phyloP scores from a whole-genome alignment of 2,113 vertebrate species.

The Ariopsis seemanni region DNA sequence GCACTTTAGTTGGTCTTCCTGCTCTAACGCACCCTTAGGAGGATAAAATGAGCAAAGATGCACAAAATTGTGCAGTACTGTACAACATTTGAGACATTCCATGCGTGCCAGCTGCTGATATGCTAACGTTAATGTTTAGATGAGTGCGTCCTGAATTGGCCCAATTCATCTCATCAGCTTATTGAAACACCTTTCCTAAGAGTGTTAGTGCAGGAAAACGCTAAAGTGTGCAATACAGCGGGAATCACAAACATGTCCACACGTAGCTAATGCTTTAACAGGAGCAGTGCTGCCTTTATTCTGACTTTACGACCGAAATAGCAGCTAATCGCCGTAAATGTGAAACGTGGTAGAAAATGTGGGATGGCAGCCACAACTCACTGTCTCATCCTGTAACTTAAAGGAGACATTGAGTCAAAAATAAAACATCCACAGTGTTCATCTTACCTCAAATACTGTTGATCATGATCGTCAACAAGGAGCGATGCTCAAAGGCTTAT shows the following conservation, averaged over 20 bases:
- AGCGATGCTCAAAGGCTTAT: not conserved
- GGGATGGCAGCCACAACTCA: not conserved
- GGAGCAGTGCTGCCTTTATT: not conserved
- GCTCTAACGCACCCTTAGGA: not conserved
- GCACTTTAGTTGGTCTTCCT: too few species aligned
- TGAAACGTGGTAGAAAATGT: not conserved
- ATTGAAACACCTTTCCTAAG: not conserved
- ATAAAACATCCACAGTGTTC: not conserved
- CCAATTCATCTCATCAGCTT: not conserved
- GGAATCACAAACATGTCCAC: too few species aligned
- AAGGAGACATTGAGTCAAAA: not conserved
- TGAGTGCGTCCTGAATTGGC: not conserved
- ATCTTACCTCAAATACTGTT: not conserved
- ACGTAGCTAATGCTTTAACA: constrained; percentile 5
- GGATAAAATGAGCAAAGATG: not conserved
- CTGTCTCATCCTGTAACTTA: not conserved
- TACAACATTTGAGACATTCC: not conserved
- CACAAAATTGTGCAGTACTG: not conserved
- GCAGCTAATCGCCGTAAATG: constrained; percentile 22
- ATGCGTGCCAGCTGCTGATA: not conserved
- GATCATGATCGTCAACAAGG: not conserved
- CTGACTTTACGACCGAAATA: not conserved
- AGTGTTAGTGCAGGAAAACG: not conserved
- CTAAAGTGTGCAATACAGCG: not conserved
- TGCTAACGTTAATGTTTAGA: not conserved